Percentiles rank a stretch among this genome's conserved stretches.
Conservation (phyloP, 2,888 invertebrate species). For the Amphipyra berbera region DNA sequence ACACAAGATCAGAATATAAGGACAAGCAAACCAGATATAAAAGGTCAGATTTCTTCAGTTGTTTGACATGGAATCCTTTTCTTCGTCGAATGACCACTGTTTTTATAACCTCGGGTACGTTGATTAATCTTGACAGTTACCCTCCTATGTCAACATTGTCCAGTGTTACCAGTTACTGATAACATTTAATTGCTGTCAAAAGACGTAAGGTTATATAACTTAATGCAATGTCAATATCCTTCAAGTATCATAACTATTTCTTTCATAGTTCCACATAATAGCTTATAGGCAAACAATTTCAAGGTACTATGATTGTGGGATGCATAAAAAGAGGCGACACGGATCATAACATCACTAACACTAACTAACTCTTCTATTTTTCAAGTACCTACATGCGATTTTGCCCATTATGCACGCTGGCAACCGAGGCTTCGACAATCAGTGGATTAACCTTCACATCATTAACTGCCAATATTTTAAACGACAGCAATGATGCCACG, state of each 20-base stretch:
- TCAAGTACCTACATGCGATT: conserved; percentile 1
- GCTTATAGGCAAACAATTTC: conserved; percentile 32
- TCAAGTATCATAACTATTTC: conserved; percentile 19
- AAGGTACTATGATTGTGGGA: conserved; percentile 44
- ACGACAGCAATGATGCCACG: conserved; percentile 44
- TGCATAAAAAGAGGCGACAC: conserved; percentile 34
- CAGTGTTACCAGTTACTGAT: no score
- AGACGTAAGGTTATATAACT: conserved; percentile 46
- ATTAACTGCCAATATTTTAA: conserved; percentile 60
- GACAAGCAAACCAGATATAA: no score
- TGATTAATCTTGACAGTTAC: no score
- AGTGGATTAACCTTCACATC: conserved; percentile 64
- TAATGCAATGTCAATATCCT: conserved; percentile 35
- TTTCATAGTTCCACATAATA: conserved; percentile 30
- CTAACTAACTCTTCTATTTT: conserved; percentile 16
- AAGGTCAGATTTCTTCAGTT: no score
- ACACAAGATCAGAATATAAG: no score
- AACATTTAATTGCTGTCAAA: conserved; percentile 38
- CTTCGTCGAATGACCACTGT: no score
- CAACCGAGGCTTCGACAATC: conserved; percentile 50
- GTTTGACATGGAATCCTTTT: no score
- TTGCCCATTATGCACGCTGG: conserved; percentile 33
- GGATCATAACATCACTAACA: conserved; percentile 23
- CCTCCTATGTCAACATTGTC: no score
- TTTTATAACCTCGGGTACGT: no score